Percentiles rank a stretch among this genome's conserved stretches.
Evolutionary conservation across 2,113 vertebrate species (phyloP).

Genomic region (Galbula dea): DNA sequence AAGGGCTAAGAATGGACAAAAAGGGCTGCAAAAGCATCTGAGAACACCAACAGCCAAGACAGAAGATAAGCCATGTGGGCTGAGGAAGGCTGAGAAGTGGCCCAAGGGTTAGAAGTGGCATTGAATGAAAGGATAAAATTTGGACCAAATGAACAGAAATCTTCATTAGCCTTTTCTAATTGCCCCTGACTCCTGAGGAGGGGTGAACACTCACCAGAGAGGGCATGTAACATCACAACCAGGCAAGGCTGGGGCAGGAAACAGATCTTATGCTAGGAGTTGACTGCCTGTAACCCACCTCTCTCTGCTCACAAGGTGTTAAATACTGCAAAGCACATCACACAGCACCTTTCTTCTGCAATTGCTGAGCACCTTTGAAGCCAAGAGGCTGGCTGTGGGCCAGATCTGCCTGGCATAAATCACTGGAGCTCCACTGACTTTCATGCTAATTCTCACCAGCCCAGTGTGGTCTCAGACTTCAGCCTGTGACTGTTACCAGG

Average conservation of each 20-base stretch:
- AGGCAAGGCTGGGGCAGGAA: neutral
- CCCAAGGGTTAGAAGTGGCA: neutral
- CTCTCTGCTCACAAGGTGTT: neutral
- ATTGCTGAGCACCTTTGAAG: neutral
- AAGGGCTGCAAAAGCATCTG: neutral
- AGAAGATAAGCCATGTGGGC: fast-evolving
- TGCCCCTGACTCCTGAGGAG: neutral
- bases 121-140: neutral
- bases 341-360: neutral
- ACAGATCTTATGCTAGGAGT: neutral
- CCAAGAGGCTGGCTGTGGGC: conserved; percentile 27
- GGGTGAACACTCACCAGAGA: neutral
- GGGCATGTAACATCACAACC: neutral
- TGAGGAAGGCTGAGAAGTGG: neutral
- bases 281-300: neutral
- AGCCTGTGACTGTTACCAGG: neutral
- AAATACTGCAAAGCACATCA: neutral
- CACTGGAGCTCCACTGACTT: neutral
- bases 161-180: neutral
- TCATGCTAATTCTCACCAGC: conserved; percentile 55
- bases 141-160: neutral
- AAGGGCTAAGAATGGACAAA: neutral
- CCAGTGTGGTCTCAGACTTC: conserved; percentile 15
- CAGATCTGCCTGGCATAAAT: conserved; percentile 4
- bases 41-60: fast-evolving